Base-by-base conservation (phyloP, 2,888 invertebrate species). In the Aplocera efformata region DNA sequence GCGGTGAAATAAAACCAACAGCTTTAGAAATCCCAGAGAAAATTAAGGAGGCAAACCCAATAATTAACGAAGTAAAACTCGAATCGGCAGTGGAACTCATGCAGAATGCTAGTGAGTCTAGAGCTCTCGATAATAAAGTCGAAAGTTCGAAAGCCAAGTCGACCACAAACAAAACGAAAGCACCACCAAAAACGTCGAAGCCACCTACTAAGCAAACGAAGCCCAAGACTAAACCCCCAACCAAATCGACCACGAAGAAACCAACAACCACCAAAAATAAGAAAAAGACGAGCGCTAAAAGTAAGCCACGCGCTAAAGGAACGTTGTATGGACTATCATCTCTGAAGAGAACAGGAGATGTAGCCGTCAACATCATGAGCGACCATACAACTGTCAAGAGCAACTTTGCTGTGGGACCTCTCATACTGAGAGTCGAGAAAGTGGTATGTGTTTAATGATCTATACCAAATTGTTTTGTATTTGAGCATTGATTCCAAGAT, bases 361-460 rank as follows among this genome's bases (percentile, higher is more conserved):
- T 96, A 5, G 90, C 91, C 36, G 94, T 96, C 30, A 94, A 92
- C 70, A 93, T 94, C 73, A 92, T 93, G 91, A 89, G 92, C 33
- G 91, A 94, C 63, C 93, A 94, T 63, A 95, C 95, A 1, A 95
- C 94, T 36, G 93, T 96, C 26, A 94, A 93, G 66, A 94, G 94
- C 37, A 94, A 93, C 73, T 96, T 96, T 69, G 91, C 92, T 10
- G 82, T 96, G 42, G 96, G 96, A 32, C 96, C 96, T 0, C 78
- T 96, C 28, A 92, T 93, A 11, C 79, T 96, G 48, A 92, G 94
- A 77, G 96, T 94, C 0, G 94, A 94, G 69, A 92, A 94, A 77
- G 93, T 94, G 88, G 92, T 92, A 75, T 51, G 63, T 52, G 13
- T 9, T 21, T 41, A 27, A 48, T 41, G 23, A 39, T 31, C 31